These are phyloP conservation scores for Bujurquina vittata DNA, from an alignment of 2,113 vertebrate genomes.

Conservation along the genomic window DNA sequence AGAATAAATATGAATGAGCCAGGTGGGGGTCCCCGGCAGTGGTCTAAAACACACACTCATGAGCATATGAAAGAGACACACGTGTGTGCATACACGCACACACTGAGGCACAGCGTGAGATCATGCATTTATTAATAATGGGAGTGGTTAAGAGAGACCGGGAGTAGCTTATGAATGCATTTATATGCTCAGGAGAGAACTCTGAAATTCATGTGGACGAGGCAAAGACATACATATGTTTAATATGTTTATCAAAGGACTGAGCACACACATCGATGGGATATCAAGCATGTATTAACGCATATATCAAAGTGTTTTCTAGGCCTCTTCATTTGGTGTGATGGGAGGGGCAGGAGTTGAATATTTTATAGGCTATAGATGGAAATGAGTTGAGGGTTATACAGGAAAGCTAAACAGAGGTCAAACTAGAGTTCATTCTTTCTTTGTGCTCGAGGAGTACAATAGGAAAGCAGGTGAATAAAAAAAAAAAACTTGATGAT, in stretches of 20 bases:
- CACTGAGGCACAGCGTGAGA: slow-evolving; percentile 56
- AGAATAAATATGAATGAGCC: slow-evolving; percentile 74
- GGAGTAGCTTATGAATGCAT: slow-evolving; percentile 73
- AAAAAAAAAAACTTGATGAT: not conserved
- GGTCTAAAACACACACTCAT: slow-evolving; percentile 64
- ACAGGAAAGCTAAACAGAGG: slow-evolving; percentile 29
- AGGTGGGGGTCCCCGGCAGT: slow-evolving; percentile 58
- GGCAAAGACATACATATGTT: slow-evolving; percentile 67
- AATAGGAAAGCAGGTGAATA: slow-evolving; percentile 3
- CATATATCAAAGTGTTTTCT: slow-evolving; percentile 69
- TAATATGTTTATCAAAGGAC: slow-evolving; percentile 78
- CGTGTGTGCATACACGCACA: slow-evolving; percentile 37
- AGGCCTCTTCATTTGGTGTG: slow-evolving; percentile 35
- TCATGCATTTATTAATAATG: slow-evolving; percentile 79
- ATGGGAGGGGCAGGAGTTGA: slow-evolving; percentile 47
- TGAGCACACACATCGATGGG: slow-evolving; percentile 40
- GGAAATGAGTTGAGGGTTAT: slow-evolving; percentile 32
- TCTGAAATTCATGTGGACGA: slow-evolving; percentile 55
- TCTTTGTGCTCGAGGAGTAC: not conserved
- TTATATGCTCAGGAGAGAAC: slow-evolving; percentile 64
- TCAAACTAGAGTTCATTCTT: slow-evolving; percentile 19
- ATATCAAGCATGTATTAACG: slow-evolving; percentile 68
- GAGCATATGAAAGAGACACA: slow-evolving; percentile 69
- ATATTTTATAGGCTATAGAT: slow-evolving; percentile 64
- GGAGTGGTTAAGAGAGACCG: slow-evolving; percentile 68